Percentiles rank a stretch among this genome's conserved stretches.
Evolutionary conservation across 2,888 invertebrate species (phyloP).

Genomic region (Drosophila prolongata): DNA sequence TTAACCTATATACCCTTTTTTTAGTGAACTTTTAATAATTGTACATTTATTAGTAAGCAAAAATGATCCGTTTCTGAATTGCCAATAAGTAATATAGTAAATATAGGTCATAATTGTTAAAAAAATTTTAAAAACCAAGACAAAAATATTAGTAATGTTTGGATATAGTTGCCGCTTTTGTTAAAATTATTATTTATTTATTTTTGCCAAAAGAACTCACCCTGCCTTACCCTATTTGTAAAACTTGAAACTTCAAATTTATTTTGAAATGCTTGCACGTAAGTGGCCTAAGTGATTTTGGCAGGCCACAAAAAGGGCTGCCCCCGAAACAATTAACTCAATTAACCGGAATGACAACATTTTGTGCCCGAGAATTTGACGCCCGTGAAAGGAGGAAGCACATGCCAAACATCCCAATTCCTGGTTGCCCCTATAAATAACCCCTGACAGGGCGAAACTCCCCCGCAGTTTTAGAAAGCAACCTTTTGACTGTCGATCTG

Average conservation of each 20-base stretch:
- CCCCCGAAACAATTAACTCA: slow-evolving; percentile 40
- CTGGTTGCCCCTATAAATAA: slow-evolving; percentile 43
- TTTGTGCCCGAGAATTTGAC: slow-evolving; percentile 31
- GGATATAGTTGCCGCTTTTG: too few species aligned
- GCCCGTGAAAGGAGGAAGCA: slow-evolving; percentile 32
- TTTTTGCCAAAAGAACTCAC: background rate
- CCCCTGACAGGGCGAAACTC: slow-evolving; percentile 6
- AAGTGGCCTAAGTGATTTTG: slow-evolving; percentile 21
- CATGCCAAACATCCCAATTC: slow-evolving; percentile 38
- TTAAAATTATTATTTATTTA: too few species aligned
- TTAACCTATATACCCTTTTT: too few species aligned
- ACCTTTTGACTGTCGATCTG: slow-evolving; percentile 11
- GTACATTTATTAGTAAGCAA: too few species aligned
- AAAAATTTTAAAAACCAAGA: too few species aligned
- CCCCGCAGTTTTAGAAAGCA: slow-evolving; percentile 39
- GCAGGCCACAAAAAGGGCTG: slow-evolving; percentile 10
- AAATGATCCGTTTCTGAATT: too few species aligned
- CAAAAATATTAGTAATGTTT: too few species aligned
- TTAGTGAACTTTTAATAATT: too few species aligned
- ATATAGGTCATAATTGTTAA: too few species aligned
- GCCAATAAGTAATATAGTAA: too few species aligned
- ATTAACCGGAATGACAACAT: slow-evolving; percentile 25
- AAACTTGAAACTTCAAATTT: slow-evolving; percentile 8
- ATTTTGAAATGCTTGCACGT: slow-evolving; percentile 1
- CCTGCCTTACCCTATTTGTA: background rate